Base-by-base conservation (phyloP, 2,888 invertebrate species). In the Hermaeophaga mercurialis region DNA sequence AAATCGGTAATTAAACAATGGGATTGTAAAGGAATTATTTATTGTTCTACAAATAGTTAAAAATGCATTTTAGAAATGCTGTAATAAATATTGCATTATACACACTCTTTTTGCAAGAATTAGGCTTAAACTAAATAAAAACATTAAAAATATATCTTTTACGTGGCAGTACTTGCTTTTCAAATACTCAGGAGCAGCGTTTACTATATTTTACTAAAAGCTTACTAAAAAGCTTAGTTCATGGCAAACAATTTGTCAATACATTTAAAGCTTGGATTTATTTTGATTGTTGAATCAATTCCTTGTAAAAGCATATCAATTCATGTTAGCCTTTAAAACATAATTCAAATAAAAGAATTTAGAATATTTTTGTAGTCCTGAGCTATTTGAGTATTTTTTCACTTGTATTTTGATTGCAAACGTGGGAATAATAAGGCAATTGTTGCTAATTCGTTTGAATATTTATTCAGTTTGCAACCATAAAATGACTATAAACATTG, bases 111-210 rank as follows among this genome's bases (percentile, higher is more conserved):
- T 19, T 31, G 33, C 46, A 46, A 19, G 44, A 31, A 45, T 28
- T 45, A 12, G 47, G 49, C 49, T 26, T 49, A 12, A 26, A 17
- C 19, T 24, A 49, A 18, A 24, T 28, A 22, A 39, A 9, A 28
- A 39, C n/a, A 26, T 33, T 19, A 46, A 46, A 48, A 48, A 24
- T 26, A 39, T 33, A 18, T 1, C 26, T 50, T 18, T 28, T 22
- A 31, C 17, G 41, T 50, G 50, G 50, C 50, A 50, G 50, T 50
- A 31, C 11, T n/a, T 39, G 17, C 14, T 31, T 31, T 39, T 50
- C 41, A 50, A 50, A 41, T 50, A 50, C 15, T 9, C 50, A 50
- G 50, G 41, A 50, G 18, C 8, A 2, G 31, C 15, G 4, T 34
- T 17, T 41, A 33, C 11, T 45, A 18, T 39, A 18, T 15, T 34